Evolutionary conservation across 2,113 vertebrate species (phyloP).

Genomic region (Plestiodon gilberti): DNA sequence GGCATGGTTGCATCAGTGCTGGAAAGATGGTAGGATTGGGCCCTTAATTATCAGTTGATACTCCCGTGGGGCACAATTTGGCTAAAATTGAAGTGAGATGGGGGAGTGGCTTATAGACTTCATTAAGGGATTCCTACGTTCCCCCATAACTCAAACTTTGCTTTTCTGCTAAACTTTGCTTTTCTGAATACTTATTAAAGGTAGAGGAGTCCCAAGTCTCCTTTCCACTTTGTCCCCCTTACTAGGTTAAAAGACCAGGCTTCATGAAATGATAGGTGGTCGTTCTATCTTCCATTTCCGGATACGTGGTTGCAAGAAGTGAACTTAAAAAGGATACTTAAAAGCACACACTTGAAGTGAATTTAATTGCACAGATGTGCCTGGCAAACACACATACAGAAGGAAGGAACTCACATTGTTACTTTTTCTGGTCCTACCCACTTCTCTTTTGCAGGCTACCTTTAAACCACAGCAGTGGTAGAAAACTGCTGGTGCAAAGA

Average conservation of each 20-base stretch:
- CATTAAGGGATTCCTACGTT: no score
- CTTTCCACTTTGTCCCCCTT: neutral
- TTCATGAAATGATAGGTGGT: neutral
- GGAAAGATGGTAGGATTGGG: no score
- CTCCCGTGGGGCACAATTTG: no score
- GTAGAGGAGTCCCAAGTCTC: no score
- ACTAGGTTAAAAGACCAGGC: neutral
- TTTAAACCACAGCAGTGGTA: neutral
- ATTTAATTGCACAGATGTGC: neutral
- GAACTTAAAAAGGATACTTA: neutral
- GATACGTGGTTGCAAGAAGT: neutral
- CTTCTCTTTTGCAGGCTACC: neutral
- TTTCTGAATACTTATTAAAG: no score
- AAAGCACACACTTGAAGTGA: no score
- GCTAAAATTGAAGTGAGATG: no score
- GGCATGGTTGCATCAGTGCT: no score
- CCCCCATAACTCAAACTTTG: no score
- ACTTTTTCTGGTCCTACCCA: neutral
- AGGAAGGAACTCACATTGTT: neutral
- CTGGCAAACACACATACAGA: neutral
- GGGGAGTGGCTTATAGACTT: no score
- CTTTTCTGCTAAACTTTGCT: neutral
- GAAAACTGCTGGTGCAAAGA: neutral
- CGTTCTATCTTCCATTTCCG: neutral
- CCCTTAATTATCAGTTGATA: no score